These are phyloP conservation scores for Thecocarcelia acutangulata DNA, from an alignment of 2,888 invertebrate genomes.

Conservation along the genomic window DNA sequence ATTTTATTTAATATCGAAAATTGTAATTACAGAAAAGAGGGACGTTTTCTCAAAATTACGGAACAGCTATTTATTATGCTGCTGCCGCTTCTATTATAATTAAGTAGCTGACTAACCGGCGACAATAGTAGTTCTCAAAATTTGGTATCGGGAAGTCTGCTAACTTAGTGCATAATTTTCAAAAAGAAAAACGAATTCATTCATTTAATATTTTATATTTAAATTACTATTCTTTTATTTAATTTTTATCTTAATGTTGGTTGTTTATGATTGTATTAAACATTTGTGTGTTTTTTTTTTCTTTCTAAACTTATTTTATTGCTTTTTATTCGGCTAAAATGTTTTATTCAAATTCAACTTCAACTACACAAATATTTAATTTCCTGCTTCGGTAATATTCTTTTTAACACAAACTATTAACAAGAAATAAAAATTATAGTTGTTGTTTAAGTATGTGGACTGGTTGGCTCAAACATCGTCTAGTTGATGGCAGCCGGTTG, in stretches of 20 bases:
- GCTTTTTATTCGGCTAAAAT: slow-evolving; percentile 15
- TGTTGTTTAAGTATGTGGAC: slow-evolving; percentile 14
- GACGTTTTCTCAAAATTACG: too few species aligned
- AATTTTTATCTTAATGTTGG: slow-evolving; percentile 56
- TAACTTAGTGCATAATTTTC: too few species aligned
- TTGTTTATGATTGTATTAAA: slow-evolving; percentile 63
- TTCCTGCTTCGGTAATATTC: slow-evolving; percentile 60
- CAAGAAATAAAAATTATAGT: slow-evolving; percentile 27
- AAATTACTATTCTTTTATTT: neutral
- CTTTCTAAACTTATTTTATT: neutral
- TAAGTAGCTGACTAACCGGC: too few species aligned
- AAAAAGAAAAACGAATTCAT: slow-evolving; percentile 6
- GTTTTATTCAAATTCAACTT: slow-evolving; percentile 21
- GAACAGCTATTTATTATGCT: too few species aligned
- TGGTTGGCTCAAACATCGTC: slow-evolving; percentile 18
- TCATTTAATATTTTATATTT: slow-evolving; percentile 28
- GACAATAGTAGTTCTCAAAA: too few species aligned
- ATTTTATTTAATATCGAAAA: too few species aligned
- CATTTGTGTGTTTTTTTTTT: slow-evolving; percentile 23
- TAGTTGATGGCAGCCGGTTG: slow-evolving; percentile 1
- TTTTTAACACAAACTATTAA: slow-evolving; percentile 39
- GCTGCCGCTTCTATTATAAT: too few species aligned
- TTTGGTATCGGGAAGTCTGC: too few species aligned
- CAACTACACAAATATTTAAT: slow-evolving; percentile 32
- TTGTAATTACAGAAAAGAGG: too few species aligned